Evolutionary conservation across 2,888 invertebrate genomes (phyloP).

Genomic region (Cerceris ruficornis): DNA sequence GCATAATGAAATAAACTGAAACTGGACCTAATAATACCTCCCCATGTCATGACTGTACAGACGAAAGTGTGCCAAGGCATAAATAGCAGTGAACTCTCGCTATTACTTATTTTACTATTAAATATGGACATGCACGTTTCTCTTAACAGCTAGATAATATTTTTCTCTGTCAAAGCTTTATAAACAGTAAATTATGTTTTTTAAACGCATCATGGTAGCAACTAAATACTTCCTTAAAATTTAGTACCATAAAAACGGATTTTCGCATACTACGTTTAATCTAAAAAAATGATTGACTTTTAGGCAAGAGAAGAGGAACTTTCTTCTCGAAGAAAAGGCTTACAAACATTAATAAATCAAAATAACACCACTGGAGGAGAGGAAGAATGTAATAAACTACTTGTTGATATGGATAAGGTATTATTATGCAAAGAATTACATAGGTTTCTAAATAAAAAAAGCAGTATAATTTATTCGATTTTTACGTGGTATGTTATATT

Average conservation of each 20-base stretch:
- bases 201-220: not conserved
- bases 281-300: slow-evolving; percentile 27
- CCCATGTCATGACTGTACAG: slow-evolving; percentile 64
- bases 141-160: not conserved
- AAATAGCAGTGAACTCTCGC: slow-evolving; percentile 70
- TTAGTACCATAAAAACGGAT: not conserved
- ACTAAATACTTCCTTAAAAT: not conserved
- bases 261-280: slow-evolving; percentile 8
- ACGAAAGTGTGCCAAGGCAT: slow-evolving; percentile 69
- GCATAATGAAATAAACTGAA: slow-evolving; percentile 71
- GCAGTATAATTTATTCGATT: not conserved
- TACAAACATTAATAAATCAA: slow-evolving; percentile 81
- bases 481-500: slow-evolving; percentile 16
- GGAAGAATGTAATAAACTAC: slow-evolving; percentile 74
- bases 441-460: not conserved
- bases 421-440: not conserved
- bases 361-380: slow-evolving; percentile 72
- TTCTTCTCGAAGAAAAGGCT: slow-evolving; percentile 81
- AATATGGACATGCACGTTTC: slow-evolving; percentile 6
- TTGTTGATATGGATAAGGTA: slow-evolving; percentile 81
- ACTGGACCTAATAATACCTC: slow-evolving; percentile 68
- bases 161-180: not conserved
- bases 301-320: slow-evolving; percentile 86
- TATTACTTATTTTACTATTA: slow-evolving; percentile 46
- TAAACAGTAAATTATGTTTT: not conserved